These are phyloP conservation scores for Pangasius mekongensis DNA, from an alignment of 2,797 vertebrate species.

Conservation along the genomic window DNA sequence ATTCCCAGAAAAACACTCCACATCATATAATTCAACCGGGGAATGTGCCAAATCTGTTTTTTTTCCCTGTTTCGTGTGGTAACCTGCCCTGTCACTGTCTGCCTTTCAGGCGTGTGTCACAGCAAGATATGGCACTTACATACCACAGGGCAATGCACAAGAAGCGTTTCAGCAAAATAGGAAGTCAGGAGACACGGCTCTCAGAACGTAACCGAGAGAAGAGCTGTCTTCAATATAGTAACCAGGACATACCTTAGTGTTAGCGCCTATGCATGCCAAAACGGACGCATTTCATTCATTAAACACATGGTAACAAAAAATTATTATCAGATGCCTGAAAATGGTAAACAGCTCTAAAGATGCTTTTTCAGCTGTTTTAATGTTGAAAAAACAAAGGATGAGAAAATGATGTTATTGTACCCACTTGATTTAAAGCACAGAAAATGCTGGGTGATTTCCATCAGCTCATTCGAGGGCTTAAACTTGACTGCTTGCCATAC, in stretches of 20 bases:
- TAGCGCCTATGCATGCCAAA: neutral
- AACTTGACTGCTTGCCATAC: neutral
- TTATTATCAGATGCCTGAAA: neutral
- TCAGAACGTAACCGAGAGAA: neutral
- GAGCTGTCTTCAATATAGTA: neutral
- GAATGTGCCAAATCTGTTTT: slow-evolving; percentile 31
- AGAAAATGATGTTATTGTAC: neutral
- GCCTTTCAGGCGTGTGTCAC: slow-evolving; percentile 18
- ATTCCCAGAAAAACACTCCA: slow-evolving; percentile 48
- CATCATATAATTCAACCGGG: slow-evolving; percentile 29
- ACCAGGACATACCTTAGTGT: neutral
- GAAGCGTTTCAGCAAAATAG: neutral
- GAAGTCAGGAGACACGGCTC: neutral
- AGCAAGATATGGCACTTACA: slow-evolving; percentile 21
- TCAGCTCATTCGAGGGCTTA: neutral
- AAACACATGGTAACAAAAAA: neutral
- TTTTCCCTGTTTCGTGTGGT: neutral
- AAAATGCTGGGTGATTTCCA: neutral
- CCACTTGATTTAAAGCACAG: neutral
- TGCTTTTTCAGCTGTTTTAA: neutral
- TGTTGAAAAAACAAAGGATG: neutral
- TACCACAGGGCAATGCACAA: neutral
- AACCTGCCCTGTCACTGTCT: slow-evolving; percentile 18
- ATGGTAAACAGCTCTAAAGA: neutral
- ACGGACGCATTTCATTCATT: neutral